Conservation (phyloP, 2,113 vertebrate species). For the Epinephelus cyanopodus region DNA sequence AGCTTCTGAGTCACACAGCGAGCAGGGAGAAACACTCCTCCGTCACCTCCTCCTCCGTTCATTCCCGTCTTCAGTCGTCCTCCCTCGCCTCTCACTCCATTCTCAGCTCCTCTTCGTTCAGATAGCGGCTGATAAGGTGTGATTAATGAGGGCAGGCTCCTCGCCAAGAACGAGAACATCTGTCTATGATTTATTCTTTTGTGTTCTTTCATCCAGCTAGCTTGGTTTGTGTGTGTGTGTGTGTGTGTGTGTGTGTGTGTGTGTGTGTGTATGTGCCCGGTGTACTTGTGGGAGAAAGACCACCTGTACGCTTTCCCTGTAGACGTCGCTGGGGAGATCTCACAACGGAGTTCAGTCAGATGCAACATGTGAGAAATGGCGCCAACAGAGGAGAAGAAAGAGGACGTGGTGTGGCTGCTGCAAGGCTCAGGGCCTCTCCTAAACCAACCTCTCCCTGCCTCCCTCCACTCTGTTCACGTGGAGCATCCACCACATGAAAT, state of each 20-base stretch:
- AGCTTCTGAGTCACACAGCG: conserved; percentile 36
- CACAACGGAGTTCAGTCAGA: conserved; percentile 88
- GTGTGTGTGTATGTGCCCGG: not conserved
- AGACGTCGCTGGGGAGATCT: conserved; percentile 85
- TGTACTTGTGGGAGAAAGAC: not conserved
- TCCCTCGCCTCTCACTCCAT: conserved; percentile 8
- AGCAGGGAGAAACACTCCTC: conserved; percentile 31
- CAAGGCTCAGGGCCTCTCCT: not conserved
- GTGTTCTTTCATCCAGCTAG: conserved; percentile 47
- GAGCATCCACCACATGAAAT: too few relatives aligned
- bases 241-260: conserved; percentile 6
- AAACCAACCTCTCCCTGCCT: too few relatives aligned
- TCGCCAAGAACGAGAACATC: conserved; percentile 85
- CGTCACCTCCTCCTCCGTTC: conserved; percentile 28
- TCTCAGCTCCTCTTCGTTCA: conserved; percentile 73
- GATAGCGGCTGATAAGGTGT: conserved; percentile 89
- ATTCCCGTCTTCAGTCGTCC: conserved; percentile 59
- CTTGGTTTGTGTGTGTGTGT: not conserved
- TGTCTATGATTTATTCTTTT: conserved; percentile 92
- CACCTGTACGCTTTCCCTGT: conserved; percentile 75
- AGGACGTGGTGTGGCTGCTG: conserved; percentile 23
- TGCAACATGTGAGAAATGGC: conserved; percentile 91
- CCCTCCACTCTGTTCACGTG: too few relatives aligned
- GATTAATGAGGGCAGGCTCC: conserved; percentile 89
- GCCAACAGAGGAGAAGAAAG: conserved; percentile 86